Conservation (phyloP, 2,888 invertebrate species). For the Lithodes maja region DNA sequence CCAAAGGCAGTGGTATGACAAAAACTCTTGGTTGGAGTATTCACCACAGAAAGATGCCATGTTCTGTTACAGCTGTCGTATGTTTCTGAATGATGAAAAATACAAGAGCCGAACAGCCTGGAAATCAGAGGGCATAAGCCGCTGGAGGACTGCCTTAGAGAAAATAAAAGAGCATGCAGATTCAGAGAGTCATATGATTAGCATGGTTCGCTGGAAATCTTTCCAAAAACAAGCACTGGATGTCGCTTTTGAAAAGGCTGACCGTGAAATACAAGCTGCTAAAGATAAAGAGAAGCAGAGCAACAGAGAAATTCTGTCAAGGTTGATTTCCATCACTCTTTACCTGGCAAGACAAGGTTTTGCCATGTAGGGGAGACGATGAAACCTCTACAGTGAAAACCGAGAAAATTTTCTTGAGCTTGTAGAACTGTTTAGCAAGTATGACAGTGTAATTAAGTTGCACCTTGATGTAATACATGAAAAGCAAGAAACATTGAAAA, state of each 20-base stretch:
- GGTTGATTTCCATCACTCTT: conserved; percentile 9
- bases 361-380: conserved; percentile 1
- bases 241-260: conserved; percentile 20
- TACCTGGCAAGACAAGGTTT: conserved; percentile 22
- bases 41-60: conserved; percentile 31
- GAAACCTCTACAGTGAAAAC: conserved; percentile 15
- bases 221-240: conserved; percentile 26
- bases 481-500: conserved; percentile 28
- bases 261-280: conserved; percentile 25
- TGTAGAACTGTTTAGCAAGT: conserved; percentile 38
- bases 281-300: conserved; percentile 27
- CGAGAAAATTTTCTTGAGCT: conserved; percentile 45
- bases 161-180: conserved; percentile 24
- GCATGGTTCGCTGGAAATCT: conserved; percentile 30
- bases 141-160: conserved; percentile 27
- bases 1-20: conserved; percentile 21
- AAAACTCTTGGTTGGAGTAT: conserved; percentile 37
- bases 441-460: conserved; percentile 42
- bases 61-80: conserved; percentile 26
- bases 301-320: conserved; percentile 26
- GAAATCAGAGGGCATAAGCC: conserved; percentile 34
- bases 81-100: conserved; percentile 23
- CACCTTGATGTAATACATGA: conserved; percentile 25
- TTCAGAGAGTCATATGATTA: conserved; percentile 9
- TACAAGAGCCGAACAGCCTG: conserved; percentile 14